Conservation (phyloP, 2,113 vertebrate genomes). For the Neogale vison region DNA sequence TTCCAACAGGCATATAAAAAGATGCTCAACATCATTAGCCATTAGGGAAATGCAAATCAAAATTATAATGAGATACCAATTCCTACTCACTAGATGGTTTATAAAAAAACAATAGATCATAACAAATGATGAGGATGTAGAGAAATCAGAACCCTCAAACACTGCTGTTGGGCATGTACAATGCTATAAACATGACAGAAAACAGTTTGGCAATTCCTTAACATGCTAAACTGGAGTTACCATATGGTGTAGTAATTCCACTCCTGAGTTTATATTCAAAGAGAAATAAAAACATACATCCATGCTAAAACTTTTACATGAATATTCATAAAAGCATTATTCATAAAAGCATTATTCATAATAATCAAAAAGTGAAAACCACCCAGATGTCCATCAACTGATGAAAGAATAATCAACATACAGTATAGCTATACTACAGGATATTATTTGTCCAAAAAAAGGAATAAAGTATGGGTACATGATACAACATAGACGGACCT, state of each 20-base stretch:
- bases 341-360: neutral
- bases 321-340: neutral
- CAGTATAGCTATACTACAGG: neutral
- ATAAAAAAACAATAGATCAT: neutral
- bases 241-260: neutral
- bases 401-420: neutral
- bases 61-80: neutral
- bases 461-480: neutral
- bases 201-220: neutral
- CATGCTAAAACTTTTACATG: neutral
- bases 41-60: neutral
- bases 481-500: neutral
- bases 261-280: neutral
- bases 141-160: neutral
- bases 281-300: neutral
- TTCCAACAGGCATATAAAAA: neutral
- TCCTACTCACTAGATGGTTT: neutral
- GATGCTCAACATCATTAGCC: neutral
- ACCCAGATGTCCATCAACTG: neutral
- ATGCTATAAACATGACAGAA: neutral
- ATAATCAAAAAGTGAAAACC: neutral
- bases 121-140: neutral
- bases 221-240: neutral
- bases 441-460: neutral
- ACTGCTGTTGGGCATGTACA: neutral